These are phyloP conservation scores for Cryptocheilus praepositus DNA, from an alignment of 2,888 invertebrate species.

Conservation along the genomic window DNA sequence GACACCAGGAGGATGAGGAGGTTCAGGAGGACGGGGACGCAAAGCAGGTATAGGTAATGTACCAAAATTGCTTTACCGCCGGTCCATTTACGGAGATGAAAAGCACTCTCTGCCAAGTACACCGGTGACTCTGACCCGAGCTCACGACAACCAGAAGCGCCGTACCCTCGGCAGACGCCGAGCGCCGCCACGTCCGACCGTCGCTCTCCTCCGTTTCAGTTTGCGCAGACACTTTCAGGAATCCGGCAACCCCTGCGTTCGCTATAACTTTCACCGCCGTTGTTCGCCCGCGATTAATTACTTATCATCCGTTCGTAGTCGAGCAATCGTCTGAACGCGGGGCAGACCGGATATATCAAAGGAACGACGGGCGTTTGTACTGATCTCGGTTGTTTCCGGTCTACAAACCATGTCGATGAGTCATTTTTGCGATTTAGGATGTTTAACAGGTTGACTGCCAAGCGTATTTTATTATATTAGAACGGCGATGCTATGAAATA, in stretches of 20 bases:
- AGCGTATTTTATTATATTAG: too few relatives aligned
- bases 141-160: slow-evolving; percentile 60
- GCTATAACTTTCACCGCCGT: slow-evolving; percentile 46
- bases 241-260: slow-evolving; percentile 41
- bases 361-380: background rate
- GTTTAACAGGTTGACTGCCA: too few relatives aligned
- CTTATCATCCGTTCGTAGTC: background rate
- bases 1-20: slow-evolving; percentile 21
- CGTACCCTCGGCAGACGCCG: slow-evolving; percentile 50
- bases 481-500: too few relatives aligned
- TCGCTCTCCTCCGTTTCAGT: slow-evolving; percentile 50
- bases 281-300: slow-evolving; percentile 17
- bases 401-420: too few relatives aligned
- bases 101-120: slow-evolving; percentile 73
- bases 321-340: background rate
- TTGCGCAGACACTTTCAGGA: slow-evolving; percentile 56
- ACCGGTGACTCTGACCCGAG: slow-evolving; percentile 62
- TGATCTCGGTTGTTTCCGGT: too few relatives aligned
- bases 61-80: slow-evolving; percentile 73
- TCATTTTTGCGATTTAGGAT: too few relatives aligned
- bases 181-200: slow-evolving; percentile 40
- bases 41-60: slow-evolving; percentile 70
- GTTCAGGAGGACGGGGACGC: slow-evolving; percentile 29
- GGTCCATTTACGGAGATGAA: slow-evolving; percentile 73
- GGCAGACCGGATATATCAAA: too few relatives aligned